Base-by-base conservation (phyloP, 2,797 vertebrate genomes). In the Muraenolepis orangiensis region DNA sequence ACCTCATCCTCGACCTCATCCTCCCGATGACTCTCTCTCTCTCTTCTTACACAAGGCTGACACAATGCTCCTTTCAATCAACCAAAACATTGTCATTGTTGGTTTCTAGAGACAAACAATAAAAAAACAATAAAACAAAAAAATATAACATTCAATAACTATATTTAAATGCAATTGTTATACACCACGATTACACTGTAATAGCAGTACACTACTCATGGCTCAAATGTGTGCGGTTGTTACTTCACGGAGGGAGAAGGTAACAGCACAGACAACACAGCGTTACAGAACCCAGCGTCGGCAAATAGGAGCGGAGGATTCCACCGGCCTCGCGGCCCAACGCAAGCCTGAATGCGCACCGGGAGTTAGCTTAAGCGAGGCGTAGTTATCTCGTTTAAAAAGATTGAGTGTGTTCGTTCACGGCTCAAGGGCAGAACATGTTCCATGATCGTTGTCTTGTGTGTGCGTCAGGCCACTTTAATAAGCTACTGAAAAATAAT, bases 211-310 rank as follows among this genome's bases (percentile, higher is more conserved):
- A 86, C 90, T 81, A 85, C 91, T 92, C 89, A 92, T 92, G 93
- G 93, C 93, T 94, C 92, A 93, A 90, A 91, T 87, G 84, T 88
- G 91, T 91, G 86, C 85, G 74, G 84, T 90, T 87, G 90, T 90
- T 91, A 91, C 91, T 91, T 93, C 92, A 93, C 90, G 90, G 90
- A 93, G 93, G 91, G 91, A 90, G 93, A 93, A 90, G 82, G 85
- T 92, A 91, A 91, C 83, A 82, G 87, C 87, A 90, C 81, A 91
- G 92, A 90, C 83, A 87, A 90, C 88, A 86, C 78, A 82, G 87
- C n/a, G n/a, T n/a, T 86, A 84, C 84, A 87, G 88, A 87, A 90
- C 88, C 83, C 85, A 84, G 90, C 87, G 82, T 90, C 84, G 88
- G 85, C 84, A 88, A 81, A 80, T 84, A 75, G 80, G 85, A 82